Base-by-base conservation (phyloP, 1,140 invertebrate species). In the Laodelphax striatellus region DNA sequence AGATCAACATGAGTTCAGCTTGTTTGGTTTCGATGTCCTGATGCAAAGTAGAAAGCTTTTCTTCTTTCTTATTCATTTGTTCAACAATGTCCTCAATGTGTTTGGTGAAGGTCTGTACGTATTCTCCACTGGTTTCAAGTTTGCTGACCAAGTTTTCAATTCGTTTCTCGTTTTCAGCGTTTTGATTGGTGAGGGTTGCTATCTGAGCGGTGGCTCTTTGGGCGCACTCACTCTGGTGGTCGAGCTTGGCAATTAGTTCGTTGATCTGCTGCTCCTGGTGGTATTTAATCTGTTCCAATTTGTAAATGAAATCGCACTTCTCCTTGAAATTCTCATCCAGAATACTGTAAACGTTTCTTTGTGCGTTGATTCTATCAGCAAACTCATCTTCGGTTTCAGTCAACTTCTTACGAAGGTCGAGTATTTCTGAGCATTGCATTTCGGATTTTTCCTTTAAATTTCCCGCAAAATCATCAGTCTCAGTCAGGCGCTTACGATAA, bases 21-120 rank as follows among this genome's bases (percentile, higher is more conserved):
- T 55, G 56, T 56, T 63, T 60, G 10, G 60, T 52, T 60, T 63
- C 62, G 6, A 60, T 44, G 34, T 63, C 58, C 8, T 63, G 41
- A 14, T 31, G 28, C 5, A 63, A n/a, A 11, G 19, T 24, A 57
- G 60, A 52, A 52, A 52, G 31, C 42, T 63, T 22, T 8, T 34
- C 21, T 19, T 54, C 52, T 52, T 63, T 63, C 9, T 61, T 55
- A 4, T 14, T 22, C 19, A 63, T 54, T 17, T 63, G 55, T 31
- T 54, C 60, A 58, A 60, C 57, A 14, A 63, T 24, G 17, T 57
- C 11, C n/a, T 55, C 62, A 38, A 60, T 42, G 22, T 59, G 57
- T 22, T 63, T 55, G 42, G 57, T 58, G n/a, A 58, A 41, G 42
- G 53, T 58, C 43, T 62, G 28, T 17, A 62, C 52, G 41, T 53